phyloP scores from a whole-genome alignment of 2,113 vertebrate genomes.

The Myotis davidii region DNA sequence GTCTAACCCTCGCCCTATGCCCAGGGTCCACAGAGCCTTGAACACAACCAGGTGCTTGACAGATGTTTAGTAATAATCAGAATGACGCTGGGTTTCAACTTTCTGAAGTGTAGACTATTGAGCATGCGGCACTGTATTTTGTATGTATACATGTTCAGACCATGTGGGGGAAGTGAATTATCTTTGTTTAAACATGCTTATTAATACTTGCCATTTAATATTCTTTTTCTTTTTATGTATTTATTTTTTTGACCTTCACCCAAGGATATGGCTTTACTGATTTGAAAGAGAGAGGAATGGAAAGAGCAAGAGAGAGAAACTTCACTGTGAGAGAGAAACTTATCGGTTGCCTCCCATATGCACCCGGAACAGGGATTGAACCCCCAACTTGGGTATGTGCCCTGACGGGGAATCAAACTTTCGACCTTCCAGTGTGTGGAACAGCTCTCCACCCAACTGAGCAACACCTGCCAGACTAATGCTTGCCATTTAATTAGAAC shows the following conservation, averaged over 20 bases:
- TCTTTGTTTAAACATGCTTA: not conserved
- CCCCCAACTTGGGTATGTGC: not conserved
- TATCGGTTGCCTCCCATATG: not conserved
- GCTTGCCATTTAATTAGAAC: not conserved
- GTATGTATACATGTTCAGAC: not conserved
- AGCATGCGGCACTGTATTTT: not conserved
- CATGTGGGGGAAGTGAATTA: not conserved
- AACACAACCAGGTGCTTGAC: not conserved
- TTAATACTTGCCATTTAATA: not conserved
- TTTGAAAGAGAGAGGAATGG: not conserved
- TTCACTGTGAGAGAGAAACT: not conserved
- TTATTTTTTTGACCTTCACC: not conserved
- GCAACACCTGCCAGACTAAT: not conserved
- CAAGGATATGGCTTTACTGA: not conserved
- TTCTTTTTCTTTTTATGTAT: not conserved
- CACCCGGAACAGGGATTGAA: not conserved
- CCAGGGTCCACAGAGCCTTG: not conserved
- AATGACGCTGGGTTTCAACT: not conserved
- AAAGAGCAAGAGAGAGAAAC: not conserved
- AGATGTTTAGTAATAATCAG: not conserved
- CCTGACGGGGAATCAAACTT: not conserved
- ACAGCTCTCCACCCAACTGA: not conserved
- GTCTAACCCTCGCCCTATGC: not conserved
- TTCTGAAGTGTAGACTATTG: not conserved
- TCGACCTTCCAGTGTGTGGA: not conserved